Evolutionary conservation across 2,888 invertebrate genomes (phyloP).

Genomic region (Tetranychus piercei): DNA sequence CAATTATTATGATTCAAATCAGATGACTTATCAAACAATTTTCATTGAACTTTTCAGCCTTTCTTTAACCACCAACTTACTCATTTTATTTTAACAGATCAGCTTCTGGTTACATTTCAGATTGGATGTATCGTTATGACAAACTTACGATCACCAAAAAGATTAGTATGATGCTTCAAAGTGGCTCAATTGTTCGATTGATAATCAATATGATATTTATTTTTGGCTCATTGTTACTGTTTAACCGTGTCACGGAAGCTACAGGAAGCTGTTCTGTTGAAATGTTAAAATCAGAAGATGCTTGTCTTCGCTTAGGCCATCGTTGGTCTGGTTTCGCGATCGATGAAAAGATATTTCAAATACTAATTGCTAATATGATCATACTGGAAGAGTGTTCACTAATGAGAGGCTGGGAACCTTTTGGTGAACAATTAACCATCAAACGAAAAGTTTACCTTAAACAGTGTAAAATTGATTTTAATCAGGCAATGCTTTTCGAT

Average conservation of each 20-base stretch:
- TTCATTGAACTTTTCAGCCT: background rate
- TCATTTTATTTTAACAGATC: background rate
- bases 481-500: slow-evolving; percentile 6
- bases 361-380: slow-evolving; percentile 19
- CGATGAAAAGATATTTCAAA: slow-evolving; percentile 17
- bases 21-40: background rate
- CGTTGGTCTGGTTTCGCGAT: slow-evolving; percentile 18
- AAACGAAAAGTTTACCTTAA: background rate
- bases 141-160: background rate
- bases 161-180: background rate
- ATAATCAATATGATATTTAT: background rate
- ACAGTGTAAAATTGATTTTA: background rate
- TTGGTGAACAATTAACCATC: slow-evolving; percentile 17
- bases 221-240: background rate
- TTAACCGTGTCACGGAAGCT: background rate
- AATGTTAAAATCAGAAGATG: background rate
- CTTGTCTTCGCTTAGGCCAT: slow-evolving; percentile 1
- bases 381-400: slow-evolving; percentile 18
- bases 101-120: background rate
- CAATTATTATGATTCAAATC: too few relatives aligned
- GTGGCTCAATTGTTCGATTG: background rate
- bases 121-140: background rate
- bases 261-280: background rate
- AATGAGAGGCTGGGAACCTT: slow-evolving; percentile 19
- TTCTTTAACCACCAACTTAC: background rate